phyloP scores from a whole-genome alignment of 2,888 invertebrate species.

The Tubulanus polymorphus region DNA sequence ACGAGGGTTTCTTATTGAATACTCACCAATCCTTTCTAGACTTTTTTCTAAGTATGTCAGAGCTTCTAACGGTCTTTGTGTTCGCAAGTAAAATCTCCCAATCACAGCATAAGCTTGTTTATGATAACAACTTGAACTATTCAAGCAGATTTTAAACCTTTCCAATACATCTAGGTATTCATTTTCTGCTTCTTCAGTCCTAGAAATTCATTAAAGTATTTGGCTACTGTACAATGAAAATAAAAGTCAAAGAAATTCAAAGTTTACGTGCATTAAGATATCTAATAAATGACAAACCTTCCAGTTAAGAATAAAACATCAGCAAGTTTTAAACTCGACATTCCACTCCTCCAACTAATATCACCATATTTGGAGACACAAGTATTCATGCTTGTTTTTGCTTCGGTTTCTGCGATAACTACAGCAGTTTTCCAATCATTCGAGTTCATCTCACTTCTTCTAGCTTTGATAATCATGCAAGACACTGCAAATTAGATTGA shows the following conservation, averaged over 20 bases:
- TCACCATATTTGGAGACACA: conserved; percentile 33
- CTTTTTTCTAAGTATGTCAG: conserved; percentile 32
- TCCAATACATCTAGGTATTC: too few relatives aligned
- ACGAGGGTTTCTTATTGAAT: background rate
- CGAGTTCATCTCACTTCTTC: conserved; percentile 29
- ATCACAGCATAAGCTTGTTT: background rate
- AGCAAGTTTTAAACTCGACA: conserved; percentile 34
- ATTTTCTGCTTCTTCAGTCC: too few relatives aligned
- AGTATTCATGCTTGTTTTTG: conserved; percentile 28
- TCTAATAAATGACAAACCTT: too few relatives aligned
- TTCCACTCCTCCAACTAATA: conserved; percentile 34
- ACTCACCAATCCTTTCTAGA: conserved; percentile 30
- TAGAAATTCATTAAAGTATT: too few relatives aligned
- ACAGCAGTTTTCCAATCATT: conserved; percentile 31
- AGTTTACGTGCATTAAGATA: too few relatives aligned
- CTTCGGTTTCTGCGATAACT: conserved; percentile 36
- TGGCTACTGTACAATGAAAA: too few relatives aligned
- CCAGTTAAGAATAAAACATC: too few relatives aligned
- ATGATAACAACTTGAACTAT: background rate
- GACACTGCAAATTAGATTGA: too few relatives aligned
- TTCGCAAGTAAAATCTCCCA: too few relatives aligned
- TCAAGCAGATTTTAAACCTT: background rate
- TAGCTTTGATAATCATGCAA: conserved; percentile 38
- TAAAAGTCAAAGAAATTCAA: too few relatives aligned
- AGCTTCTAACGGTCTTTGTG: conserved; percentile 32